Conservation (phyloP, 2,888 invertebrate genomes). For the Machimus atricapillus region DNA sequence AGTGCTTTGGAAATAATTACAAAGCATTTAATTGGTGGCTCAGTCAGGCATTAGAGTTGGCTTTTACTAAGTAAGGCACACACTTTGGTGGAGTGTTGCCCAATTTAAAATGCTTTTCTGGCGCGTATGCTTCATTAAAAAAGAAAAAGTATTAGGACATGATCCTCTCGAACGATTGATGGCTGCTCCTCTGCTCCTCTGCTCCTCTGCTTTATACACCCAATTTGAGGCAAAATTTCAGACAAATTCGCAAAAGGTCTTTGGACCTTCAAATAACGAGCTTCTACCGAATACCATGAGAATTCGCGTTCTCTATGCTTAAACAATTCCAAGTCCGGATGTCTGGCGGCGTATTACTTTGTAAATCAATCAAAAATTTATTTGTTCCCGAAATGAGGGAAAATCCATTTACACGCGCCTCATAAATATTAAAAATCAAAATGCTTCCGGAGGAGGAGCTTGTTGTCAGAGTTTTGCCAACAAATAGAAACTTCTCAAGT, state of each 20-base stretch:
- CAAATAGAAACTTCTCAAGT: not conserved
- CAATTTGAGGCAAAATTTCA: not conserved
- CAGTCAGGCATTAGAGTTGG: not conserved
- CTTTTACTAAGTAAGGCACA: not conserved
- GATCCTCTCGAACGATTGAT: not conserved
- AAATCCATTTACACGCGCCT: not conserved
- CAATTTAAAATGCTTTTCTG: not conserved
- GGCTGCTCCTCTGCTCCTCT: not conserved
- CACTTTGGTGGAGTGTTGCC: not conserved
- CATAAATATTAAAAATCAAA: not conserved
- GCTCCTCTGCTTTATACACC: not conserved
- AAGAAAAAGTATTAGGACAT: not conserved
- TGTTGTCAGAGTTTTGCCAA: not conserved
- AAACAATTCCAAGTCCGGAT: not conserved
- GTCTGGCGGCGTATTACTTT: not conserved
- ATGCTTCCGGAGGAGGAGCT: not conserved
- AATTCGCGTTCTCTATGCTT: not conserved
- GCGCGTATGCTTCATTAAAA: not conserved
- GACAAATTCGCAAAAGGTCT: not conserved
- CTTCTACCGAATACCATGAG: not conserved
- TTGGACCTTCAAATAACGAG: not conserved
- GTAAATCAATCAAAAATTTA: not conserved
- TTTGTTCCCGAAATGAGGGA: not conserved
- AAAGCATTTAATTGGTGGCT: not conserved
- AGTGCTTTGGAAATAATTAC: not conserved